These are phyloP conservation scores for Bruchidius siliquastri DNA, from an alignment of 2,888 invertebrate species.

Conservation along the genomic window DNA sequence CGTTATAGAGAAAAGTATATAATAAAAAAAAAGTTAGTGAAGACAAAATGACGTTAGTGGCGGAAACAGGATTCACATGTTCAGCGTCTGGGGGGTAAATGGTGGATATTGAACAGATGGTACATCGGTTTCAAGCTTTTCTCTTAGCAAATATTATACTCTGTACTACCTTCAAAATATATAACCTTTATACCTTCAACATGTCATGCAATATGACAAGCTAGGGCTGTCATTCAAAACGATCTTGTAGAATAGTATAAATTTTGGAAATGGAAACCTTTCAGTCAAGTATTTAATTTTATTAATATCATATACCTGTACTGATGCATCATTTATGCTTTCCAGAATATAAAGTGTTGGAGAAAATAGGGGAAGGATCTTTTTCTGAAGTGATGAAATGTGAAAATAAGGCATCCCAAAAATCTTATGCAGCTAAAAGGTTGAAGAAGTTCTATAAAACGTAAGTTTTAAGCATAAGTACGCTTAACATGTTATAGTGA, in stretches of 20 bases:
- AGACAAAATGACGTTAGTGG: too few relatives aligned
- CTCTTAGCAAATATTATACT: too few relatives aligned
- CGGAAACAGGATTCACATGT: too few relatives aligned
- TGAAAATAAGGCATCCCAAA: slow-evolving; percentile 53
- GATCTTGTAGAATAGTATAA: neutral
- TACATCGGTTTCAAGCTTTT: too few relatives aligned
- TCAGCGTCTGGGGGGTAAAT: too few relatives aligned
- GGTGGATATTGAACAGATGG: too few relatives aligned
- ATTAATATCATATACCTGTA: neutral
- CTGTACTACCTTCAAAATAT: neutral
- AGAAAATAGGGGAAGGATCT: slow-evolving; percentile 66
- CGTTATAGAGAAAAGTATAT: too few relatives aligned
- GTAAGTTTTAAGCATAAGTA: slow-evolving; percentile 39
- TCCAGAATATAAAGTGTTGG: slow-evolving; percentile 58
- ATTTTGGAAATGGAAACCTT: slow-evolving; percentile 21
- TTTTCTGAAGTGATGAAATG: slow-evolving; percentile 67
- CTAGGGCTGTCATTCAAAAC: neutral
- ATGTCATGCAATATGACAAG: neutral
- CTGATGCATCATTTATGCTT: slow-evolving; percentile 1
- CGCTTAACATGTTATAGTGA: neutral
- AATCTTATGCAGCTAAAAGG: slow-evolving; percentile 58
- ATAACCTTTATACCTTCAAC: neutral
- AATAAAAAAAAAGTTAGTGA: too few relatives aligned
- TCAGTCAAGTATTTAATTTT: slow-evolving; percentile 15
- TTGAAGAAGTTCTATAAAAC: slow-evolving; percentile 57